Evolutionary conservation across 2,888 invertebrate genomes (phyloP), one percentile per base, ranked within the genome.

Genomic region (Saturnia japonica): DNA sequence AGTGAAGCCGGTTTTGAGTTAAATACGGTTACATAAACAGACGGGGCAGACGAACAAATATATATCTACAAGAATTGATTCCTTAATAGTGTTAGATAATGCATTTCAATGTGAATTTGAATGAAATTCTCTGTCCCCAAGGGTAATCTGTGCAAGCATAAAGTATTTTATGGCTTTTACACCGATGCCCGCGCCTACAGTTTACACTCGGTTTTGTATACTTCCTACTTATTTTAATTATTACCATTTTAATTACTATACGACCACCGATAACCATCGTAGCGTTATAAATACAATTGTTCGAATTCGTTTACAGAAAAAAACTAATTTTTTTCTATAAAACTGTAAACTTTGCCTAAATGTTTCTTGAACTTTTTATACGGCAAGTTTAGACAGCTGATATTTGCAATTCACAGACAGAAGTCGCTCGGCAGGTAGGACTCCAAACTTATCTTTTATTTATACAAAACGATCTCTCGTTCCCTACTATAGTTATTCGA

Each of bases 351-450:
- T 80, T 78, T 75, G 76, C 78, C 77, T 77, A 81, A 82, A 81
- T 75, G 82, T 79, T 78, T 78, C 54, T 54, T 40, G 68, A 70
- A 70, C 19, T 70, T 66, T 14, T 47, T 66, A 42, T 64, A 40
- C 64, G 40, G 64, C 80, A 78, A 85, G 85, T 82, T 87, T 85
- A 82, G 75, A 79, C 82, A 67, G 84, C 82, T 80, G 81, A 80
- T 89, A 93, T 93, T 93, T 93, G 93, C 91, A 91, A 93, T 92
- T 93, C 93, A 89, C 88, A 86, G 88, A 89, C 88, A 89, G 85
- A 85, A 89, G 88, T 86, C 85, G 81, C 86, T 84, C 85, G 80
- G 85, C 88, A 89, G 88, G 90, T 87, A 88, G 83, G 88, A 88
- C 87, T 91, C 88, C 83, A 84, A 85, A 90, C 88, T 85, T 88